Base-by-base conservation (phyloP, 2,113 vertebrate species). In the Nothocercus nigrocapillus region DNA sequence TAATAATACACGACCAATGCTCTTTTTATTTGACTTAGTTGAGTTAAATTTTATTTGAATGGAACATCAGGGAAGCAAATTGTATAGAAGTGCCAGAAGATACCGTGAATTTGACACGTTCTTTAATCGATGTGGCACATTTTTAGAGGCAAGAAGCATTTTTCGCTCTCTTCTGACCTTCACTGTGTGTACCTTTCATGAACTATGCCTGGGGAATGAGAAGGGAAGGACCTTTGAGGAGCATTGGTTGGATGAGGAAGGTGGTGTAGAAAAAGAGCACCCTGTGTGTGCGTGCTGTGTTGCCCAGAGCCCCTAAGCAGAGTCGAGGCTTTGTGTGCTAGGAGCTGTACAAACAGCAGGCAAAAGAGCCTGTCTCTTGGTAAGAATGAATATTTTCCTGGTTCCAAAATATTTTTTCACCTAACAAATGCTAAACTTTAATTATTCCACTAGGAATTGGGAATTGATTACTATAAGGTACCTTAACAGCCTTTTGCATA, bases 281-380 rank as follows among this genome's bases (percentile, higher is more conserved):
- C 75, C 68, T 34, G 0, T 20, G 1, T 21, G 4, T 10, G 32
- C 83, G n/a, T 58, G 13, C 18, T 1, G 2, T 4, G 1, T 5
- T 32, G 36, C 5, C 68, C 47, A 76, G 56, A 59, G 64, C 68
- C 49, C 58, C 62, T 44, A 64, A 77, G 66, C 13, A 61, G 61
- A 32, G 63, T 2, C 5, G 40, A 19, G 79, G 1, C 18, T 5
- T 38, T 17, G 12, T 51, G 47, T 38, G 16, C 44, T 72, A 4
- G 74, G 82, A 66, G 54, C 63, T 88, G 63, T 8, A 9, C 49
- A 59, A 22, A 24, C 44, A 40, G 11, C 17, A 17, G 59, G 36
- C 28, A 9, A 47, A 79, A 64, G 45, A 69, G 45, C 14, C 11
- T 56, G 59, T 13, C 36, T 44, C 40, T 9, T 36, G 18, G 81